Percentiles rank a stretch among this genome's conserved stretches.
Conservation (phyloP, 2,888 invertebrate genomes). For the Trachelus iudaicus region DNA sequence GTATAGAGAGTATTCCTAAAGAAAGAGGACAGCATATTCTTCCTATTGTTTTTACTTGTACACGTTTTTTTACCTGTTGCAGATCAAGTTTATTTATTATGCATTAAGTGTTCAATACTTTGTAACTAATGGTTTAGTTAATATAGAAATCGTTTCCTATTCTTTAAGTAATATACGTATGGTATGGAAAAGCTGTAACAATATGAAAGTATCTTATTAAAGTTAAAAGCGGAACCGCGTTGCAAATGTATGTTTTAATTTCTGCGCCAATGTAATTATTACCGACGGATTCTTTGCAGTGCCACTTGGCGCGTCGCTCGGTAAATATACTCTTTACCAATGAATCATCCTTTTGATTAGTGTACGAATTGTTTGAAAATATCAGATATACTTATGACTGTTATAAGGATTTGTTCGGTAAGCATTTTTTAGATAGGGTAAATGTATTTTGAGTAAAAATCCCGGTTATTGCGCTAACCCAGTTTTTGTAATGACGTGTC, state of each 20-base stretch:
- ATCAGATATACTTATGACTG: neutral
- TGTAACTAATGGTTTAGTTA: too few species aligned
- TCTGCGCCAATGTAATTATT: neutral
- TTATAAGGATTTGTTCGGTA: neutral
- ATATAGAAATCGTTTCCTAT: too few species aligned
- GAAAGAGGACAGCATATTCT: too few species aligned
- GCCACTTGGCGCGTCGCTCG: neutral
- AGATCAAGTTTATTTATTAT: too few species aligned
- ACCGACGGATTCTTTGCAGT: neutral
- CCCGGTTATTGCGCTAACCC: neutral
- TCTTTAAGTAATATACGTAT: neutral
- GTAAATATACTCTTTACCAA: neutral
- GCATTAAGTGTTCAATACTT: too few species aligned
- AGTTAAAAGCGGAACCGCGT: neutral
- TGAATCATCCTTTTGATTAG: neutral
- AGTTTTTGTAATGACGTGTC: conserved; percentile 51
- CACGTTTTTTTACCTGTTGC: too few species aligned
- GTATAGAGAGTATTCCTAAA: neutral
- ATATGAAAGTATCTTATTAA: neutral
- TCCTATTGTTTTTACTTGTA: too few species aligned
- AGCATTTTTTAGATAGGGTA: neutral
- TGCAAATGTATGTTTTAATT: neutral
- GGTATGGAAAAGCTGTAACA: neutral
- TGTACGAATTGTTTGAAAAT: neutral
- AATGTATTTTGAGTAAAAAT: neutral